These are phyloP conservation scores for Vulpes lagopus DNA, from an alignment of 2,113 vertebrate species.

Conservation along the genomic window DNA sequence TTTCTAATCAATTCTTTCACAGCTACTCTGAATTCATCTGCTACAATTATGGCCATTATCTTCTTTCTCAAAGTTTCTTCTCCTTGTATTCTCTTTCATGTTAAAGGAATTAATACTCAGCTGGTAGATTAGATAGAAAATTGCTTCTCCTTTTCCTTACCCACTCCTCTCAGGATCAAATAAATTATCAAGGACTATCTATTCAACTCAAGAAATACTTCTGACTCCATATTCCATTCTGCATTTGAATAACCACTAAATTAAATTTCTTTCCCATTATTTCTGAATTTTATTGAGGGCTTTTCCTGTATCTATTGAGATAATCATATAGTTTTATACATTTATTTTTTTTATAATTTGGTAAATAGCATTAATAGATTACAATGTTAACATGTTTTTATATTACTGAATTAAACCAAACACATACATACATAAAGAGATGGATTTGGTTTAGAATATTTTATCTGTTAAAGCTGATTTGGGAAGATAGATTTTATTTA, in stretches of 20 bases:
- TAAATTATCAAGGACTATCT: not conserved
- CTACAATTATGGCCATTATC: not conserved
- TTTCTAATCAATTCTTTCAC: not conserved
- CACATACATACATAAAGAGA: not conserved
- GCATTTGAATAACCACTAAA: not conserved
- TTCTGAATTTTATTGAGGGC: not conserved
- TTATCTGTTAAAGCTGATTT: not conserved
- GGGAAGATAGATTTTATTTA: not conserved
- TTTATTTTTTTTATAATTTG: not conserved
- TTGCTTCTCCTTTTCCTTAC: conserved; percentile 29
- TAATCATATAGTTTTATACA: not conserved
- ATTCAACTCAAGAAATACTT: conserved; percentile 19
- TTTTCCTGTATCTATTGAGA: not conserved
- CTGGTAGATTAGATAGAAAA: conserved; percentile 28
- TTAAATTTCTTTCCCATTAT: conserved; percentile 44
- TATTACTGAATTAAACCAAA: not conserved
- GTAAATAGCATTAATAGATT: not conserved
- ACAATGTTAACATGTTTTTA: not conserved
- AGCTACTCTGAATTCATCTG: not conserved
- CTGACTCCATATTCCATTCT: not conserved
- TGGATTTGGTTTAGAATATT: not conserved
- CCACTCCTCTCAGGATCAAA: not conserved
- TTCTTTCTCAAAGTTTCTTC: not conserved
- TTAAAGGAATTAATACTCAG: conserved; percentile 3
- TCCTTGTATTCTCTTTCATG: not conserved